Base-by-base conservation (phyloP, 1,140 invertebrate species). In the Protaetia brevitarsis region DNA sequence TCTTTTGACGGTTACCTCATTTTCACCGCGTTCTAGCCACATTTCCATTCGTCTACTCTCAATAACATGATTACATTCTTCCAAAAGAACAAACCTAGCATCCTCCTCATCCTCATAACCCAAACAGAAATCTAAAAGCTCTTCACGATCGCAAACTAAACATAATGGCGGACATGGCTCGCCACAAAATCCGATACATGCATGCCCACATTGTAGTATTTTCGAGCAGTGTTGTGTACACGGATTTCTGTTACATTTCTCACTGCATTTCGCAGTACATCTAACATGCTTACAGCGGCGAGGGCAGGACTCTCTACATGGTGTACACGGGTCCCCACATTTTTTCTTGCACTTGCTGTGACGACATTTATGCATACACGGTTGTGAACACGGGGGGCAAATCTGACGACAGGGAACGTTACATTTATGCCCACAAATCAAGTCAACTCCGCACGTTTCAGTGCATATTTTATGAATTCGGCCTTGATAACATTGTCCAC, bases 381-480 rank as follows among this genome's bases (percentile, higher is more conserved):
- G 70, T 60, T 79, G 74, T 27, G 76, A 76, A 74, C 88, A 90
- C 1, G 88, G 87, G 16, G n/a, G 85, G 67, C 88, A 90, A 11
- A 78, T 71, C 62, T 81, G 74, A 51, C 83, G 81, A 68, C 87
- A 89, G 0, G 84, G 83, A 29, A 81, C 82, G 28, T 81, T 76
- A 73, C 90, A 91, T 81, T 76, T 72, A 73, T 91, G 89, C 37
- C 84, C 84, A 78, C 89, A 91, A 62, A 90, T 85, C 34, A 84
- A 79, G 7, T 69, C 69, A 57, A 81, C 77, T 30, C 83, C 79
- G 77, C 89, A 91, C 21, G 80, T 77, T 67, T 86, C 79, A 30
- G 72, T 69, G 77, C 90, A 92, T 37, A 73, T 76, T 64, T 57
- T 70, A 76, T 91, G 89, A 58, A 91, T 75, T 16, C 87, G 79